Conservation (phyloP, 2,797 vertebrate species). For the Enteromius paludinosus region DNA sequence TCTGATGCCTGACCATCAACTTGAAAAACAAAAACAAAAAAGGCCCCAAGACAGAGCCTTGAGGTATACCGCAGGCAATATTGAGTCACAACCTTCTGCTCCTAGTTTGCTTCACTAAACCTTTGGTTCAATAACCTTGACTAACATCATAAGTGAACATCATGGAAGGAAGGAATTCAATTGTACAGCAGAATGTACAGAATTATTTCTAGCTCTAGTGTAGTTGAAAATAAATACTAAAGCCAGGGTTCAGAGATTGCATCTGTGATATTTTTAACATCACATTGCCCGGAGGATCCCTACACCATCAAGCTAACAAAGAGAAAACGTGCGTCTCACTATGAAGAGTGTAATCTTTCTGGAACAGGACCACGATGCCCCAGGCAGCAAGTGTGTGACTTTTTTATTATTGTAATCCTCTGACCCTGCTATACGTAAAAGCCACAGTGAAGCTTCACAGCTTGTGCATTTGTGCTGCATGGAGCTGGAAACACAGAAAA, state of each 20-base stretch:
- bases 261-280: slow-evolving; percentile 4
- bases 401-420: slow-evolving; percentile 23
- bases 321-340: slow-evolving; percentile 6
- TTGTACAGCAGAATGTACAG: background rate
- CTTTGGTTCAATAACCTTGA: background rate
- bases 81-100: background rate
- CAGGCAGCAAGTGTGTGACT: background rate
- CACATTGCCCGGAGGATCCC: background rate
- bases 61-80: background rate
- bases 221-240: slow-evolving; percentile 6
- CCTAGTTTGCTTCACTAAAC: background rate
- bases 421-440: slow-evolving; percentile 29
- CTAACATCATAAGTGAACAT: background rate
- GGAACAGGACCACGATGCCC: background rate
- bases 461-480: background rate
- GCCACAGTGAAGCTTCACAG: background rate
- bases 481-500: background rate
- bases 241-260: slow-evolving; percentile 1
- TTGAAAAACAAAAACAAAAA: background rate
- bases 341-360: background rate
- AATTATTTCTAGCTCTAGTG: background rate
- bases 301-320: slow-evolving; percentile 6
- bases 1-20: background rate
- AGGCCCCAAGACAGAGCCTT: slow-evolving; percentile 13
- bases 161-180: background rate